Conservation (phyloP, 2,113 vertebrate genomes). For the Pyrgilauda ruficollis region DNA sequence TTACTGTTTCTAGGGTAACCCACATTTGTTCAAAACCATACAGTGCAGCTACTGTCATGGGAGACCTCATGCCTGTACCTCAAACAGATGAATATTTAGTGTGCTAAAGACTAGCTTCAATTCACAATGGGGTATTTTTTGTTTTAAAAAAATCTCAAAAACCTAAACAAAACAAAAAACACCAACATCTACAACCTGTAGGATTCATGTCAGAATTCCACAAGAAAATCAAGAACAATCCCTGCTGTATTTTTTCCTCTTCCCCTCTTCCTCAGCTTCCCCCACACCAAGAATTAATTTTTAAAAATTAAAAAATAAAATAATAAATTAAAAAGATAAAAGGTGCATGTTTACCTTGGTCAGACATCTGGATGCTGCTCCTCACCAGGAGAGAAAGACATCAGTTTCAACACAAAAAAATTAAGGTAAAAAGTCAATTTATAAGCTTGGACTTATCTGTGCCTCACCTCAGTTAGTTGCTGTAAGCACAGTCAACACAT, state of each 20-base stretch:
- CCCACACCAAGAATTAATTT: too few species aligned
- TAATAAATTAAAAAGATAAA: too few species aligned
- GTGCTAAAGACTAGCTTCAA: not conserved
- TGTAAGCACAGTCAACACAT: not conserved
- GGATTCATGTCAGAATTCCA: not conserved
- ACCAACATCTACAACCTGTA: not conserved
- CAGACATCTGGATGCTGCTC: not conserved
- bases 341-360: not conserved
- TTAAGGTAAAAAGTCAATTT: not conserved
- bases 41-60: not conserved
- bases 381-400: not conserved
- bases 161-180: not conserved
- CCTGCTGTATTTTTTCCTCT: not conserved
- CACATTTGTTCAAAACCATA: not conserved
- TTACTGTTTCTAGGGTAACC: not conserved
- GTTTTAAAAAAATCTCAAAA: not conserved
- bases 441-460: not conserved
- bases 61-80: not conserved
- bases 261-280: rapidly evolving
- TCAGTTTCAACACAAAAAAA: not conserved
- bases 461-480: not conserved
- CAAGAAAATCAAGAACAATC: not conserved
- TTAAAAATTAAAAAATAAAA: not conserved
- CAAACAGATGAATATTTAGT: not conserved
- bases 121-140: too few species aligned